Evolutionary conservation across 1,140 invertebrate species (phyloP).

Genomic region (Dinothrombium tinctorium): DNA sequence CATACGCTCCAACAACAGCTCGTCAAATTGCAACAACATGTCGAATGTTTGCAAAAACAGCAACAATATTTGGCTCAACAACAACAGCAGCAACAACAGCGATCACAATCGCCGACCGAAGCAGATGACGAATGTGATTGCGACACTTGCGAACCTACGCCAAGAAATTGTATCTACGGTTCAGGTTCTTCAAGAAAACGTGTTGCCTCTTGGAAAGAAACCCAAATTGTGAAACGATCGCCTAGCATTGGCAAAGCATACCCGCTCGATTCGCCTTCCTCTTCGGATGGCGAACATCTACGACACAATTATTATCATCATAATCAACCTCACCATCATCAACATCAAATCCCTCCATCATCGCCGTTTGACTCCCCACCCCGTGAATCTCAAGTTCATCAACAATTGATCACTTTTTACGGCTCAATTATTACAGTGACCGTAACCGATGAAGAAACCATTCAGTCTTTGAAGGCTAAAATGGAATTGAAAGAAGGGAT

Average conservation of each 20-base stretch:
- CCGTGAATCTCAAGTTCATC: background rate
- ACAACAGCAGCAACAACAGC: background rate
- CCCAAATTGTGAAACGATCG: background rate
- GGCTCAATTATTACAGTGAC: background rate
- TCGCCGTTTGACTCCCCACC: background rate
- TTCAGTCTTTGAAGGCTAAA: background rate
- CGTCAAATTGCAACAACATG: background rate
- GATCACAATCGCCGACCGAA: background rate
- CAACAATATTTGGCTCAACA: background rate
- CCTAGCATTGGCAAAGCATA: too few relatives aligned
- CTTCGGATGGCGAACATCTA: too few relatives aligned
- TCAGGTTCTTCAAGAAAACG: background rate
- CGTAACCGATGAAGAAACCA: background rate
- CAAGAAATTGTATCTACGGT: background rate
- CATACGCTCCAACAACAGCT: background rate
- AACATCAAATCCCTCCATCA: background rate
- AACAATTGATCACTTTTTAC: conserved; percentile 1
- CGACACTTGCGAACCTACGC: background rate
- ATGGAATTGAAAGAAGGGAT: background rate
- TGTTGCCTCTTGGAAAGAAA: background rate
- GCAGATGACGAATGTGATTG: background rate
- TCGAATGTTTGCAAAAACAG: conserved; percentile 1
- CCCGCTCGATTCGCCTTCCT: too few relatives aligned
- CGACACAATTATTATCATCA: background rate
- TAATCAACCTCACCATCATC: too few relatives aligned